phyloP scores from a whole-genome alignment of 2,113 vertebrate species.

The Ceyx cyanopectus region DNA sequence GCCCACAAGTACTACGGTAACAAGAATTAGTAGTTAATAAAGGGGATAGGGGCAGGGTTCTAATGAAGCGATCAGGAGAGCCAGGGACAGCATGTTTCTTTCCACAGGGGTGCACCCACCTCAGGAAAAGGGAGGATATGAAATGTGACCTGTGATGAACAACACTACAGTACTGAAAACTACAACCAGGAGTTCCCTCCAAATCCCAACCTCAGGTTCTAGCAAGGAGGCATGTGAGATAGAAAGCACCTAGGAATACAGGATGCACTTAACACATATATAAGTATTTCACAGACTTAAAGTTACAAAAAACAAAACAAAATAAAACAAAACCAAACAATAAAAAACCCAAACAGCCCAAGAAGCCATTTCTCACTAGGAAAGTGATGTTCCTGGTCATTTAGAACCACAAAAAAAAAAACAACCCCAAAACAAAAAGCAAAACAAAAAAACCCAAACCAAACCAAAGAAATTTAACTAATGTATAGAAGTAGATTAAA shows the following conservation, averaged over 20 bases:
- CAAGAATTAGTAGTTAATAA: not conserved
- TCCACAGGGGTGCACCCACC: not conserved
- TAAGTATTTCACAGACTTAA: not conserved
- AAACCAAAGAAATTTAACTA: not conserved
- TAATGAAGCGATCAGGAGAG: not conserved
- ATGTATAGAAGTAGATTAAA: not conserved
- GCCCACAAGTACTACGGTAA: not conserved
- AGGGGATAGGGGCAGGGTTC: not conserved
- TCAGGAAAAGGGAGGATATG: not conserved
- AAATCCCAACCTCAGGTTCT: not conserved
- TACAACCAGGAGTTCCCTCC: not conserved
- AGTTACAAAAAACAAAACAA: not conserved
- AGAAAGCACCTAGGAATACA: conserved; percentile 21
- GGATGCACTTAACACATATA: not conserved
- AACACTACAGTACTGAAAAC: not conserved
- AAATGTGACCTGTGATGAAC: not conserved
- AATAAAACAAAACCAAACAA: not conserved
- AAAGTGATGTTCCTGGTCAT: not conserved
- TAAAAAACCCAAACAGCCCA: not conserved
- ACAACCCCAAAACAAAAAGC: not conserved
- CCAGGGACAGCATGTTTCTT: rapidly evolving
- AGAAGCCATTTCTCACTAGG: not conserved
- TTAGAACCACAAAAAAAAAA: not conserved
- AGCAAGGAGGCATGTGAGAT: not conserved
- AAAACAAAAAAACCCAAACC: no score